A percentile compares a stretch with the other conserved stretches of the same genome.
Conservation (phyloP, 2,888 invertebrate species). For the Parapristionchus giblindavisi region DNA sequence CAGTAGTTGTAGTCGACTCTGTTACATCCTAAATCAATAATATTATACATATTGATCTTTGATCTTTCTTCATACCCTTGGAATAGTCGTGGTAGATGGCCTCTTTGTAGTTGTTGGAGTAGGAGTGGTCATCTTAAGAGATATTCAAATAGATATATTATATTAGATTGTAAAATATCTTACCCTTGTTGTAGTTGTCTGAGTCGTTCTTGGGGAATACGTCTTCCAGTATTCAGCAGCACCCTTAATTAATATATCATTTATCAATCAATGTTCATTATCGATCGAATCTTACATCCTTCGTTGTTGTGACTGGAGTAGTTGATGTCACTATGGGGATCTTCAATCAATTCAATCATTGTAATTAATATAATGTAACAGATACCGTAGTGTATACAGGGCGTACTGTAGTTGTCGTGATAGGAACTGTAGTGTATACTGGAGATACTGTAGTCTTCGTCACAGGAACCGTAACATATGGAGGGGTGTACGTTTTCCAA, state of each 20-base stretch:
- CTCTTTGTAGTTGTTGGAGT: slow-evolving; percentile 6
- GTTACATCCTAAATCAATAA: not conserved
- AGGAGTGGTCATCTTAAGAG: not conserved
- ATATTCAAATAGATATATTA: not conserved
- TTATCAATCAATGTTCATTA: not conserved
- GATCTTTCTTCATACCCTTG: slow-evolving; percentile 1
- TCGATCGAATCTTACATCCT: slow-evolving; percentile 5
- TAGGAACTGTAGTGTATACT: not conserved
- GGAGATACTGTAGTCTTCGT: not conserved
- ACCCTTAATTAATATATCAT: not conserved
- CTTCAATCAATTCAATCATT: not conserved
- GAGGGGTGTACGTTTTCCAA: slow-evolving; percentile 5
- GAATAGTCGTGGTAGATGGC: slow-evolving; percentile 29
- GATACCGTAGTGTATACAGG: too few species aligned
- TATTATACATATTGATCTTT: not conserved
- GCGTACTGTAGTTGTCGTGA: not conserved
- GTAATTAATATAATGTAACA: too few species aligned
- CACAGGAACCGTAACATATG: not conserved
- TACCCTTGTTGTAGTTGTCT: slow-evolving; percentile 1
- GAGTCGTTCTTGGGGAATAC: slow-evolving; percentile 16
- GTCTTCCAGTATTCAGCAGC: slow-evolving; percentile 31
- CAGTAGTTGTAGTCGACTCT: slow-evolving; percentile 16
- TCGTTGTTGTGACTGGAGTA: not conserved
- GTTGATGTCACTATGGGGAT: not conserved
- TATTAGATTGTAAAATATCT: too few species aligned